Conservation (phyloP, 2,888 invertebrate species). For the Prenolepis imparis region DNA sequence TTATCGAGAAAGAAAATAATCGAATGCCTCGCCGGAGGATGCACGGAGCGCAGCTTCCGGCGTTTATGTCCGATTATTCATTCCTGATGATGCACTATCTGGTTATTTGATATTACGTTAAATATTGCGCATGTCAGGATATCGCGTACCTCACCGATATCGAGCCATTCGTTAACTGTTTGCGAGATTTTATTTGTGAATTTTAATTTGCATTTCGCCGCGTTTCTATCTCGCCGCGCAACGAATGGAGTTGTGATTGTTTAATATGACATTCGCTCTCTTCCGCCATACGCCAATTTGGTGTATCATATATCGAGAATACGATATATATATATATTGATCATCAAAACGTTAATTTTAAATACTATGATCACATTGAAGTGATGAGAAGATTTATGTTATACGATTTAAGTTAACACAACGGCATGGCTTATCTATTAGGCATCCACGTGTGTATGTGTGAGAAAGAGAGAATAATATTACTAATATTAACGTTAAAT, state of each 20-base stretch:
- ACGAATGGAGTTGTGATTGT: not conserved
- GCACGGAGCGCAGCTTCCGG: not conserved
- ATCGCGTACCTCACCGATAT: conserved; percentile 20
- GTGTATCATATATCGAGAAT: conserved; percentile 23
- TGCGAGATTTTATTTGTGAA: conserved; percentile 26
- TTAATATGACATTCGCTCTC: conserved; percentile 11
- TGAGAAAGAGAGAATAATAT: not conserved
- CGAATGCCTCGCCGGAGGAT: not conserved
- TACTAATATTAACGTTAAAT: conserved; percentile 25
- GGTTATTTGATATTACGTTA: conserved; percentile 33
- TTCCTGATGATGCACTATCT: not conserved
- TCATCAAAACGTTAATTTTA: conserved; percentile 37
- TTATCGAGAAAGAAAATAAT: conserved; percentile 2
- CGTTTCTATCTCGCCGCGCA: not conserved
- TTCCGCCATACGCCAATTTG: not conserved
- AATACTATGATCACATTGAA: conserved; percentile 32
- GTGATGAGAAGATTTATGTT: conserved; percentile 20
- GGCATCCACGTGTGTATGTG: not conserved
- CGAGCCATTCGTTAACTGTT: conserved; percentile 22
- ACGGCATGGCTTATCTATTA: conserved; percentile 17
- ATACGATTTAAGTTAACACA: conserved; percentile 21
- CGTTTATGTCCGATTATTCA: conserved; percentile 9
- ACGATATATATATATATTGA: not conserved
- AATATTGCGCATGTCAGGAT: conserved; percentile 7
- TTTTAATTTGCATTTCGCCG: conserved; percentile 22